These are phyloP conservation scores for Hedychridium roseum DNA, from an alignment of 2,888 invertebrate species.

Conservation along the genomic window DNA sequence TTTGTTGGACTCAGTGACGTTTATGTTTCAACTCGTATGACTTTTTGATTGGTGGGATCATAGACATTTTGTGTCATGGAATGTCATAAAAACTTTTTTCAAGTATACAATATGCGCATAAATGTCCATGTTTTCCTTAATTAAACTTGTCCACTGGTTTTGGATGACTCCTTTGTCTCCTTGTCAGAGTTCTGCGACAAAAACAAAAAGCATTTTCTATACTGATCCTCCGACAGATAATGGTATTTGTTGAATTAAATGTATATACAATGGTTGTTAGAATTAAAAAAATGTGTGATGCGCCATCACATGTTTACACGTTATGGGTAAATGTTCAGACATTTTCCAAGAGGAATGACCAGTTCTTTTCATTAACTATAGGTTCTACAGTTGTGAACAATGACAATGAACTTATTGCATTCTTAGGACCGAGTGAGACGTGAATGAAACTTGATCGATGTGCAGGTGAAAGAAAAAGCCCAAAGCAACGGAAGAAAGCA, in stretches of 20 bases:
- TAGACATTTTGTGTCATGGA: slow-evolving; percentile 50
- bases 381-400: too few relatives aligned
- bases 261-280: too few relatives aligned
- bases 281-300: too few relatives aligned
- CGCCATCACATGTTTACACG: too few relatives aligned
- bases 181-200: slow-evolving; percentile 59
- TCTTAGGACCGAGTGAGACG: too few relatives aligned
- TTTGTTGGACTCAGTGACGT: slow-evolving; percentile 25
- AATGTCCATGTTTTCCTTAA: slow-evolving; percentile 45
- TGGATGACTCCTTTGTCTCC: slow-evolving; percentile 56
- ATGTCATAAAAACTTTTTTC: slow-evolving; percentile 57
- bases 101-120: slow-evolving; percentile 60
- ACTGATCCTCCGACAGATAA: too few relatives aligned
- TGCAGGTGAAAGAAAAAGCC: slow-evolving; percentile 23
- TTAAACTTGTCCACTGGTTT: slow-evolving; percentile 53
- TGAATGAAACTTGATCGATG: too few relatives aligned
- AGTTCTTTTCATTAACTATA: too few relatives aligned
- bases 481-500: slow-evolving; percentile 40
- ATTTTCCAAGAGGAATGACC: too few relatives aligned
- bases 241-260: too few relatives aligned
- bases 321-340: too few relatives aligned
- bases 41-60: slow-evolving; percentile 41
- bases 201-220: slow-evolving; percentile 5
- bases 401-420: too few relatives aligned
- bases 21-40: slow-evolving; percentile 29